Conservation (phyloP, 2,797 vertebrate species). For the Myotis planiceps region DNA sequence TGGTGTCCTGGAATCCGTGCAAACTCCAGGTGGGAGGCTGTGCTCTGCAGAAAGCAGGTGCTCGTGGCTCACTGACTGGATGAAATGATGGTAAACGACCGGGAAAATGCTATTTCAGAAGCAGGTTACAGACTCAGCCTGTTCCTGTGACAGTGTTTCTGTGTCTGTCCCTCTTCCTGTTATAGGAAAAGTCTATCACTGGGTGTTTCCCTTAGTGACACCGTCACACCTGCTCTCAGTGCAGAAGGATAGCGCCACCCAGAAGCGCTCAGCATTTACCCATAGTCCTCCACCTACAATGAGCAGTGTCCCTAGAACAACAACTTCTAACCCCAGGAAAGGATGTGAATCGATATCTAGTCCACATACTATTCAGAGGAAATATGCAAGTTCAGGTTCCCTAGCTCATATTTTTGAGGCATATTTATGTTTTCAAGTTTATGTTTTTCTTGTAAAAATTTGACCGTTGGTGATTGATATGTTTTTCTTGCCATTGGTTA, state of each 20-base stretch:
- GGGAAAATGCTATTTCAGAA: neutral
- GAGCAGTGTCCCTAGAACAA: neutral
- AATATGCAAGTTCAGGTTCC: neutral
- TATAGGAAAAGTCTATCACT: neutral
- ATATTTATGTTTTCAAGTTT: neutral
- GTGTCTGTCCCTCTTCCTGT: neutral
- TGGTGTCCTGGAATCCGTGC: slow-evolving; percentile 23
- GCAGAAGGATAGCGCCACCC: neutral
- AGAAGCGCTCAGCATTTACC: neutral
- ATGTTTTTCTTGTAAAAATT: neutral
- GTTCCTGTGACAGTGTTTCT: neutral
- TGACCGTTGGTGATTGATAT: neutral
- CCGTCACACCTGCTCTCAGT: neutral
- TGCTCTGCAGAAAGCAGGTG: neutral
- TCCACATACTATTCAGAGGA: neutral
- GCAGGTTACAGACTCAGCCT: neutral
- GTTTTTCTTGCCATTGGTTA: neutral
- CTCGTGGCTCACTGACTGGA: slow-evolving; percentile 14
- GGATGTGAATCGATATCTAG: neutral
- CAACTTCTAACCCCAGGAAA: neutral
- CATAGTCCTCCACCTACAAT: neutral
- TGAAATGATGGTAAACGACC: neutral
- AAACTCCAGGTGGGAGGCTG: neutral
- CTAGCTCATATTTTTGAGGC: neutral
- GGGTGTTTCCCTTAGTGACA: neutral